Base-by-base conservation (phyloP, 2,113 vertebrate species). In the Oncorhynchus mykiss region DNA sequence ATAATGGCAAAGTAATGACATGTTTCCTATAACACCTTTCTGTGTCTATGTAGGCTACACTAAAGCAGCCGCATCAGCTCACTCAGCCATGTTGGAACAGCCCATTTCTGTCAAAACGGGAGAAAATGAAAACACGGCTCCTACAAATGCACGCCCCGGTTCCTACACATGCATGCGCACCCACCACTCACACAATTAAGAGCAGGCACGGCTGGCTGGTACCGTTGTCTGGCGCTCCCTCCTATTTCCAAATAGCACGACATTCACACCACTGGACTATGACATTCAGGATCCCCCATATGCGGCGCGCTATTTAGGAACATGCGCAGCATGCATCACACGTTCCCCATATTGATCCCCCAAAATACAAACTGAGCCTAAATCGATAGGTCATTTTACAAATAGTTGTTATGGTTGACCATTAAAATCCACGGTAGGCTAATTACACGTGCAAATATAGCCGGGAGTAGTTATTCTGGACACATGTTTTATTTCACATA, bases 21-120 rank as follows among this genome's bases (percentile, higher is more conserved):
- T 24, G n/a, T 9, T n/a, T 62, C 59, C 5, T 62, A 62, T 2
- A 62, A 24, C 59, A 62, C n/a, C 59, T 22, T 62, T 62, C 14
- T 51, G 22, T 59, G 64, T 54, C 51, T 18, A 18, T 54, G 51
- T 54, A 18, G 16, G 16, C 51, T 34, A 69, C 67, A 69, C 14
- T 34, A 54, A 76, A 51, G 48, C 24, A 39, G 11, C 59, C 34
- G 67, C 49, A 74, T 64, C 64, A 70, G 25, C 73, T 22, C 70
- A 48, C 72, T 76, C 78, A 77, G 79, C 70, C 77, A 84, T 80
- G 70, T 78, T 79, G 81, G 79, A 80, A 71, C 75, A 72, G 57
- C 78, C 78, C 66, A 70, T 82, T 78, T 70, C 64, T 81, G 77
- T 80, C 78, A 78, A 67, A 67, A 68, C 48, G 34, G n/a, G 48